Evolutionary conservation across 2,113 vertebrate species (phyloP).

Genomic region (Centropus bengalensis): DNA sequence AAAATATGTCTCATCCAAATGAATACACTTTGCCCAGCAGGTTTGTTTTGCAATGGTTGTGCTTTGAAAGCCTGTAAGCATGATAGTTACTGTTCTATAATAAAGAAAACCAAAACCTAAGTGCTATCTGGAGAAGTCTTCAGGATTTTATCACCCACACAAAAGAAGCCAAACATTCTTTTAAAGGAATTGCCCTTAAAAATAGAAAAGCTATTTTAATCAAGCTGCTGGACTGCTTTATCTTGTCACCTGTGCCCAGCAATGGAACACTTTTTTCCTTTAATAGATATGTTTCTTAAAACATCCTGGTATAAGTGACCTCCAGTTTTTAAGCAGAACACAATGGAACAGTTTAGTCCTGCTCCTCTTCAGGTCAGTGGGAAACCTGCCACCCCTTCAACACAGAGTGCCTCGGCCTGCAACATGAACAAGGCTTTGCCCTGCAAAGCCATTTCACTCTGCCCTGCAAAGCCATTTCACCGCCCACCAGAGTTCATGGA

Average conservation of each 20-base stretch:
- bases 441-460: neutral
- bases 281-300: constrained; percentile 35
- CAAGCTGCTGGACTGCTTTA: constrained; percentile 11
- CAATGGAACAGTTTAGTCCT: neutral
- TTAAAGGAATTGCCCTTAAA: constrained; percentile 25
- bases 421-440: neutral
- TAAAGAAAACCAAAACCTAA: neutral
- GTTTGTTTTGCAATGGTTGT: neutral
- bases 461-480: neutral
- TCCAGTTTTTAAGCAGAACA: neutral
- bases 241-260: constrained; percentile 16
- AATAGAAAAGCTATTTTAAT: constrained; percentile 50
- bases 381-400: constrained; percentile 1
- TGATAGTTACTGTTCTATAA: neutral
- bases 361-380: neutral
- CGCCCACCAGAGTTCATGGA: neutral
- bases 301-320: neutral
- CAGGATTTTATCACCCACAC: constrained; percentile 11
- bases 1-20: neutral
- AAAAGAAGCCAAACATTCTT: neutral
- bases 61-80: neutral
- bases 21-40: neutral
- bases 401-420: neutral
- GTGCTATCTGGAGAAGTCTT: neutral
- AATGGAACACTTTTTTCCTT: constrained; percentile 23